Evolutionary conservation across 1,140 invertebrate genomes (phyloP).

Genomic region (Paralvinella palmiformis): DNA sequence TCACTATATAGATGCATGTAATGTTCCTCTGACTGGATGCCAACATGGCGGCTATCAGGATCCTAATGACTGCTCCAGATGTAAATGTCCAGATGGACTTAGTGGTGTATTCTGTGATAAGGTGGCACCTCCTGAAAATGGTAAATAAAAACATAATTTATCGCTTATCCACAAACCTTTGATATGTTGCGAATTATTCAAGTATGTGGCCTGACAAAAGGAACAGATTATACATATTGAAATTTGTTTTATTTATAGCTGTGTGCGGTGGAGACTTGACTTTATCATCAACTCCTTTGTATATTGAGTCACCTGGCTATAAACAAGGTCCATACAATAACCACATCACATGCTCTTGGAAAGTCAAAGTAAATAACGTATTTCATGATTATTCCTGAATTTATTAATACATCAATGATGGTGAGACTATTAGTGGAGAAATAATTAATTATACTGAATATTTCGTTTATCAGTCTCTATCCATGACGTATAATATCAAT

Average conservation of each 20-base stretch:
- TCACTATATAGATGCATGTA: not conserved
- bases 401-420: not conserved
- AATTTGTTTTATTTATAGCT: not conserved
- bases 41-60: constrained; percentile 42
- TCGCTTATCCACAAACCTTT: not conserved
- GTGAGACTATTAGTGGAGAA: not conserved
- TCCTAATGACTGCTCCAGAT: constrained; percentile 33
- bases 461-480: not conserved
- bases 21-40: constrained; percentile 19
- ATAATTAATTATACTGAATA: not conserved
- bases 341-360: not conserved
- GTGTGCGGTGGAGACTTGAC: not conserved
- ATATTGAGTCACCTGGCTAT: not conserved
- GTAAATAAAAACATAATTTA: constrained; percentile 1
- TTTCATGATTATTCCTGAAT: not conserved
- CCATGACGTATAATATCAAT: not conserved
- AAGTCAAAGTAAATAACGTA: not conserved
- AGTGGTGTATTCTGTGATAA: constrained; percentile 8
- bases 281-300: not conserved
- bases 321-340: not conserved
- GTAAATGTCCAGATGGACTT: constrained; percentile 12
- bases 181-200: not conserved
- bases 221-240: too few relatives aligned
- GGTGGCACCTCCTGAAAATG: not conserved
- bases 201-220: too few relatives aligned